phyloP scores from a whole-genome alignment of 2,113 vertebrate genomes.

The Lontra canadensis region DNA sequence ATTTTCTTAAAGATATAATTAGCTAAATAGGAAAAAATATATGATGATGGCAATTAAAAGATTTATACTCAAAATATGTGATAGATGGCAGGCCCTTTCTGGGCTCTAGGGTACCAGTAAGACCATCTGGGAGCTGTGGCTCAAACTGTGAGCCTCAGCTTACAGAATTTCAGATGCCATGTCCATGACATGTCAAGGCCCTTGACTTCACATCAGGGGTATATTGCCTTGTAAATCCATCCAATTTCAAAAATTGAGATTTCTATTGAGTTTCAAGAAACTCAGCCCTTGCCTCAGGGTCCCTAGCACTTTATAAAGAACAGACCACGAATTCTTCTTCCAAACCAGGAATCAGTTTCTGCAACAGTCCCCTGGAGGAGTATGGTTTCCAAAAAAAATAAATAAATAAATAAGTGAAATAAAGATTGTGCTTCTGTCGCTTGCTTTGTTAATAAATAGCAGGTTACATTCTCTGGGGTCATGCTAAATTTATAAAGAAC shows the following conservation, averaged over 20 bases:
- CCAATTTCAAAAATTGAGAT: constrained; percentile 30
- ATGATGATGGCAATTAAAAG: constrained; percentile 30
- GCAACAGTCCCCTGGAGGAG: not conserved
- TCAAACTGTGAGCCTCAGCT: not conserved
- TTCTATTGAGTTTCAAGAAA: not conserved
- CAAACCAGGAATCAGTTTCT: not conserved
- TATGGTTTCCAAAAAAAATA: not conserved
- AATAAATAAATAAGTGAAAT: not conserved
- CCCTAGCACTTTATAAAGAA: not conserved
- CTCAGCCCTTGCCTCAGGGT: not conserved
- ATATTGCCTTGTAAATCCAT: not conserved
- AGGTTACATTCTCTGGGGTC: constrained; percentile 59
- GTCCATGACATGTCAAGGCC: not conserved
- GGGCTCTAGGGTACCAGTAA: not conserved
- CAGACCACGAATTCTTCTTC: not conserved
- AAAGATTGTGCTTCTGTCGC: not conserved
- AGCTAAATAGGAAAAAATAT: not conserved
- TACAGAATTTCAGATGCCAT: not conserved
- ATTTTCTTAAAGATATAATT: not conserved
- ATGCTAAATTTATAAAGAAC: constrained; percentile 73
- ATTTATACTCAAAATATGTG: not conserved
- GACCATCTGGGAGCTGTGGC: not conserved
- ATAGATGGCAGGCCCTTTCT: not conserved
- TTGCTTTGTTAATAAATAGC: constrained; percentile 58
- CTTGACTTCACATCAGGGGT: not conserved